Base-by-base conservation (phyloP, 2,888 invertebrate genomes). In the Operophtera brumata region DNA sequence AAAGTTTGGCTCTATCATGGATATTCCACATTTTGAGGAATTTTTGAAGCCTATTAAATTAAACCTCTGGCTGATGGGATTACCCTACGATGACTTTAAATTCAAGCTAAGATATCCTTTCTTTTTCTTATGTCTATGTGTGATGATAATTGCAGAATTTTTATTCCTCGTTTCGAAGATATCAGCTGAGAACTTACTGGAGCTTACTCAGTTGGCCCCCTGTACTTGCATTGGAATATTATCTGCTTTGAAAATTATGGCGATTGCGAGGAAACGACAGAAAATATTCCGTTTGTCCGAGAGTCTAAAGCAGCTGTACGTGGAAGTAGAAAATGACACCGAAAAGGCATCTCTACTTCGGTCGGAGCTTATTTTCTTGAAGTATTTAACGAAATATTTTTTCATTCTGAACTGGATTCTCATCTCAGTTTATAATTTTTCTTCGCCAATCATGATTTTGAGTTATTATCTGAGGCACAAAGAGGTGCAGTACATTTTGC, bases 401-500 rank as follows among this genome's bases (percentile, higher is more conserved):
- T 78, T 85, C 20, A 59, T 81, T 52, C 56, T 88, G 1, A 87
- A 87, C 57, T 57, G 61, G 0, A 54, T 79, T 11, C 69, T 88
- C 3, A 82, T 87, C 46, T 70, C 72, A 8, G 78, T 87, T 5
- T 88, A 87, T 54, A 85, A 81, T 58, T 87, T 87, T 64, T 77
- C 78, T 0, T 66, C 82, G 0, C 65, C 77, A 1, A 28, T 81
- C 25, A 54, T 84, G 0, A 84, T 86, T 20, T 34, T 69, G 3
- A 79, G 77, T 54, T 50, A 69, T 59, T 87, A 81, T 59, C 36
- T 74, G 0, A 64, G 50, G 5, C 73, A 64, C 11, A 61, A 68
- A 1, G 60, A 75, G 40, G 54, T 82, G 1, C 47, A 64, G 0
- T 86, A 69, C 52, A 55, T 60, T 12, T 61, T 87, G 25, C 85